Conservation (phyloP, 2,888 invertebrate species). For the Anoplius nigerrimus region DNA sequence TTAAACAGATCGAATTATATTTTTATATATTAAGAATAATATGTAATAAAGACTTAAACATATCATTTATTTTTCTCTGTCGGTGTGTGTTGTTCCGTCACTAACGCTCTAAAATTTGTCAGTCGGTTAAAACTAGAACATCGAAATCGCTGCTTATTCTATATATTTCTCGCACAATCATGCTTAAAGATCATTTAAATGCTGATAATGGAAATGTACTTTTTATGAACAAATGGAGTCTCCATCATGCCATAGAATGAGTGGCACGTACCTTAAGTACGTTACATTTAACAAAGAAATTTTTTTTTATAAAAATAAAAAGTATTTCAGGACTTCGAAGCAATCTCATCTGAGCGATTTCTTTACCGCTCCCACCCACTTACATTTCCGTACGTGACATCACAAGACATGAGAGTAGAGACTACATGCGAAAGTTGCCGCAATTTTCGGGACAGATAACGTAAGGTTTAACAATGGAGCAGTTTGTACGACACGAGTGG, state of each 20-base stretch:
- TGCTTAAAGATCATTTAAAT: constrained; percentile 54
- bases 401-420: constrained; percentile 28
- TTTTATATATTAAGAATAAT: constrained; percentile 67
- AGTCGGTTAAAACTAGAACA: constrained; percentile 63
- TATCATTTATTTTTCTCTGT: constrained; percentile 58
- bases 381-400: constrained; percentile 24
- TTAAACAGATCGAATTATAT: constrained; percentile 34
- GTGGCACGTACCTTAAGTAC: neutral
- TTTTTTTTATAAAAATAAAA: constrained; percentile 57
- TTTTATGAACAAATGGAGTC: constrained; percentile 28
- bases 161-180: constrained; percentile 53
- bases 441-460: constrained; percentile 24
- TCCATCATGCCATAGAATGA: constrained; percentile 4
- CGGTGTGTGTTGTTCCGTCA: constrained; percentile 31
- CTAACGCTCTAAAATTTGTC: constrained; percentile 50
- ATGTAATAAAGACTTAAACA: constrained; percentile 66
- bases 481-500: constrained; percentile 19
- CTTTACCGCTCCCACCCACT: constrained; percentile 17
- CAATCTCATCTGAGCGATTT: constrained; percentile 44
- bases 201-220: constrained; percentile 57
- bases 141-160: constrained; percentile 55
- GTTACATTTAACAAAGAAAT: constrained; percentile 31
- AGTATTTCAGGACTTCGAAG: constrained; percentile 39
- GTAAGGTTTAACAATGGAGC: neutral
- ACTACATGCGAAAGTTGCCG: constrained; percentile 27